phyloP scores from a whole-genome alignment of 2,888 invertebrate species.

The Dolichomitus sp. region DNA sequence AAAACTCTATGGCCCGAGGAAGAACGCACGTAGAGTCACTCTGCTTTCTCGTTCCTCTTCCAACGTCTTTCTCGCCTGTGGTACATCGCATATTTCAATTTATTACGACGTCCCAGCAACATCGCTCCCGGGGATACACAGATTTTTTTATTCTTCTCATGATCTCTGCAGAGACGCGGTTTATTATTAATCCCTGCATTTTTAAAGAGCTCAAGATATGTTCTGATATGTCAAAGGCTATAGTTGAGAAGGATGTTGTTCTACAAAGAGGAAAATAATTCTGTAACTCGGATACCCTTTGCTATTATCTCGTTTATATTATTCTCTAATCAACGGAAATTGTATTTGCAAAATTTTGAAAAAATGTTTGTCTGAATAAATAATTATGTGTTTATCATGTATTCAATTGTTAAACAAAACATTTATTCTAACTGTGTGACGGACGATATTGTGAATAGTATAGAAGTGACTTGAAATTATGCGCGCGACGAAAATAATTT shows the following conservation, averaged over 20 bases:
- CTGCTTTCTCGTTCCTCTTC: constrained; percentile 26
- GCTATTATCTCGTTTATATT: neutral
- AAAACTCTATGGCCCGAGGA: constrained; percentile 53
- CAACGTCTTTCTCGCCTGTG: constrained; percentile 29
- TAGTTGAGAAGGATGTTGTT: neutral
- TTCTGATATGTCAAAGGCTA: neutral
- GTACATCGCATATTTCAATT: constrained; percentile 81
- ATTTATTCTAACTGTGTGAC: constrained; percentile 34
- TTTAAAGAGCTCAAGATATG: constrained; percentile 6
- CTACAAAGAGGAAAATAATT: neutral
- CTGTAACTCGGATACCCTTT: neutral
- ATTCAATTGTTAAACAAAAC: constrained; percentile 13
- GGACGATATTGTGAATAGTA: neutral
- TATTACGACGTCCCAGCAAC: constrained; percentile 73
- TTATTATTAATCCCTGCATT: constrained; percentile 26
- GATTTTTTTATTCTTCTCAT: constrained; percentile 41
- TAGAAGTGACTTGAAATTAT: neutral
- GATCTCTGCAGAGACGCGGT: constrained; percentile 44
- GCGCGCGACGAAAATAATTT: neutral
- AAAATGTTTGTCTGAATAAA: too few species aligned
- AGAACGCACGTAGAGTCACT: constrained; percentile 43
- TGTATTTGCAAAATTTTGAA: too few species aligned
- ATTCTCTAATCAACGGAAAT: too few species aligned
- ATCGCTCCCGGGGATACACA: constrained; percentile 43
- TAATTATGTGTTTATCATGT: constrained; percentile 21